Conservation (phyloP, 1,140 invertebrate species). For the Ceratina calcarata region DNA sequence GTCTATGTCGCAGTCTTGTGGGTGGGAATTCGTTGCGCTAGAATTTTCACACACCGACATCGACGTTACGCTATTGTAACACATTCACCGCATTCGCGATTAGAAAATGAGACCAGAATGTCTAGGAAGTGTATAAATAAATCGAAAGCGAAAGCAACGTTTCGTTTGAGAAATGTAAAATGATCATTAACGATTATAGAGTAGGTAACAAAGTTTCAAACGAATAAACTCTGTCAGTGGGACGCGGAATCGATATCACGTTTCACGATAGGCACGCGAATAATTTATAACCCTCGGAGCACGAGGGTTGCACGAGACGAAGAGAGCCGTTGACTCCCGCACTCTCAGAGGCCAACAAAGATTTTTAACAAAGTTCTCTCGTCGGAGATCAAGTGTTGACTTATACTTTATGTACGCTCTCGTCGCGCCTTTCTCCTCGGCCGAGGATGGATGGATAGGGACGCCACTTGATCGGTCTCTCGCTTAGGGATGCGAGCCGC, state of each 20-base stretch:
- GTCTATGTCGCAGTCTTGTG: slow-evolving; percentile 59
- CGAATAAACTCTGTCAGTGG: neutral
- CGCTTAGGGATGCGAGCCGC: neutral
- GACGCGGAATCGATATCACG: neutral
- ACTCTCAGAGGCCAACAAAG: slow-evolving; percentile 2
- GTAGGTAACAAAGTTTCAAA: neutral
- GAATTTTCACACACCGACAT: slow-evolving; percentile 30
- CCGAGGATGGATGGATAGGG: slow-evolving; percentile 11
- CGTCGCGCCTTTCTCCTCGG: slow-evolving; percentile 6
- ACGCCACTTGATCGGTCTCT: slow-evolving; percentile 30
- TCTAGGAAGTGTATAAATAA: neutral
- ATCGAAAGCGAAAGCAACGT: neutral
- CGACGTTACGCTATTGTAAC: neutral
- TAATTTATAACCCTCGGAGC: slow-evolving; percentile 29
- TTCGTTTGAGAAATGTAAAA: neutral
- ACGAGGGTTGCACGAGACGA: neutral
- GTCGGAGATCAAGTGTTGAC: slow-evolving; percentile 31
- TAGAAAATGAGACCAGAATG: neutral
- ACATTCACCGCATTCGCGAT: no score
- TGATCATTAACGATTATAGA: neutral
- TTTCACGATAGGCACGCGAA: neutral
- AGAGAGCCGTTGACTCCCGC: slow-evolving; percentile 23
- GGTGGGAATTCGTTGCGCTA: slow-evolving; percentile 40
- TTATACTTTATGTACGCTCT: slow-evolving; percentile 22
- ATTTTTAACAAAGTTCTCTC: slow-evolving; percentile 24